Percentiles rank a stretch among this genome's conserved stretches.
Evolutionary conservation across 2,113 vertebrate species (phyloP).

Genomic region (Grallaria varia): DNA sequence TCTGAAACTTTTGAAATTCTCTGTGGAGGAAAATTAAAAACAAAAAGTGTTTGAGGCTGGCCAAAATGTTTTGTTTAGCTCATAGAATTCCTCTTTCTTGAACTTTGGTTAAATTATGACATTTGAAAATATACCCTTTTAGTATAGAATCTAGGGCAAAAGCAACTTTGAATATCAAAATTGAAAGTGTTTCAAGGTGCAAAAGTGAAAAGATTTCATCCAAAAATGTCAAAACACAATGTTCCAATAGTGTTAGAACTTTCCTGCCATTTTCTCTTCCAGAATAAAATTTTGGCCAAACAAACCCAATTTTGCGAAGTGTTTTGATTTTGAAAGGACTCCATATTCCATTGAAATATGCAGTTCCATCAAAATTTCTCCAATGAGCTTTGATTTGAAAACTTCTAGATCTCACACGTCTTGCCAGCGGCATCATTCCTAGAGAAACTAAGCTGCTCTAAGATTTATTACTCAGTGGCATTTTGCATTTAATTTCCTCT

Average conservation of each 20-base stretch:
- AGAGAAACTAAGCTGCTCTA: conserved; percentile 42
- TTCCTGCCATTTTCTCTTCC: not conserved
- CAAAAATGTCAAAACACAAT: not conserved
- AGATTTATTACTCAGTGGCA: conserved; percentile 61
- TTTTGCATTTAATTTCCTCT: conserved; percentile 66
- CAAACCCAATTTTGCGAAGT: not conserved
- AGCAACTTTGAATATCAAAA: not conserved
- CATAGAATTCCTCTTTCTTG: not conserved
- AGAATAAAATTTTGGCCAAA: conserved; percentile 30
- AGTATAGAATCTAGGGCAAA: conserved; percentile 1
- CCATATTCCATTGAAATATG: not conserved
- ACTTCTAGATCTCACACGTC: conserved; percentile 20
- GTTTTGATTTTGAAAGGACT: conserved; percentile 14
- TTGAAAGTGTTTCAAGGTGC: conserved; percentile 9
- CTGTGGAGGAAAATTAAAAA: conserved; percentile 35
- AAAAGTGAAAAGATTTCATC: not conserved
- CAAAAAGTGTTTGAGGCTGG: conserved; percentile 20
- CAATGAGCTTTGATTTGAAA: conserved; percentile 19
- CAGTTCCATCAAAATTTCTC: not conserved
- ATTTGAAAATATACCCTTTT: conserved; percentile 2
- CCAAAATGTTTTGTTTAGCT: conserved; percentile 51
- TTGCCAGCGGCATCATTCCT: conserved; percentile 63
- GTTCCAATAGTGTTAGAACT: conserved; percentile 4
- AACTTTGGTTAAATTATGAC: not conserved
- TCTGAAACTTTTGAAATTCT: conserved; percentile 23